phyloP scores from a whole-genome alignment of 2,113 vertebrate species.

The Crotalus tigris region DNA sequence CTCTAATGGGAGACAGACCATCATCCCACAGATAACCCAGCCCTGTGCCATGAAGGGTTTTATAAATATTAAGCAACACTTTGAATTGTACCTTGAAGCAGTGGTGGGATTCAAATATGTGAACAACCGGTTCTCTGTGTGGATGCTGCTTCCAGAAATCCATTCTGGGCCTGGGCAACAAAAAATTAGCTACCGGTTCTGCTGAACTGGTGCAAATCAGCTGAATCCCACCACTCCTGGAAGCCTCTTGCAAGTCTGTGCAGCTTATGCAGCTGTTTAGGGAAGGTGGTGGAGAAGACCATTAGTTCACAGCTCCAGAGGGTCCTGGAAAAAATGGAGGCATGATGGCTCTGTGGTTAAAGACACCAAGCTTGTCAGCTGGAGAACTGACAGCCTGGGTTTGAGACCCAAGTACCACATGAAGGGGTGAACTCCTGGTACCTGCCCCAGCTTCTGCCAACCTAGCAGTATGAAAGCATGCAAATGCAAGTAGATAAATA shows the following conservation, averaged over 20 bases:
- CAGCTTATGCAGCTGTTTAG: background rate
- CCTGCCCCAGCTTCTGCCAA: background rate
- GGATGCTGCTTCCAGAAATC: no score
- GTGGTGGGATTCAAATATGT: no score
- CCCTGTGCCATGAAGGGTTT: background rate
- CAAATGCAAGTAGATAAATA: background rate
- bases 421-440: background rate
- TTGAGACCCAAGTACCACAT: background rate
- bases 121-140: no score
- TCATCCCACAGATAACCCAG: background rate
- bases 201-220: no score
- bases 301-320: background rate
- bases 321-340: background rate
- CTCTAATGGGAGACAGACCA: background rate
- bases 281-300: background rate
- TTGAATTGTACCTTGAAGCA: background rate
- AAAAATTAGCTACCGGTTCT: no score
- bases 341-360: background rate
- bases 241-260: background rate
- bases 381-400: background rate
- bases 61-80: background rate
- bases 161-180: no score
- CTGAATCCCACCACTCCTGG: background rate
- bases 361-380: background rate
- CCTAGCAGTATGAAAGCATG: background rate